Evolutionary conservation across 1,140 invertebrate species (phyloP).

Genomic region (Pseudachorutes palmiensis): DNA sequence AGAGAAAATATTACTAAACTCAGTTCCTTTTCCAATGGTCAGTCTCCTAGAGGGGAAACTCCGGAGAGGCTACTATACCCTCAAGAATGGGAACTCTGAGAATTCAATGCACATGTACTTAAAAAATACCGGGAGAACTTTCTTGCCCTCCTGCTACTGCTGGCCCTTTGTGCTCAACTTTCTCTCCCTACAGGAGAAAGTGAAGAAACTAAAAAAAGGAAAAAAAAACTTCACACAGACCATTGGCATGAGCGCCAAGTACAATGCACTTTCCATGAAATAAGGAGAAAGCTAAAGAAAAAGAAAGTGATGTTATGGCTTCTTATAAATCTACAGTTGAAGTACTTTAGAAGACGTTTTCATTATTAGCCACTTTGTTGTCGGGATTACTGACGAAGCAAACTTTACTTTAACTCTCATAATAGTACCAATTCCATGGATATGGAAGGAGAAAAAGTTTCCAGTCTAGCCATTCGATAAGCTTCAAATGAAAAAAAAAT

Average conservation of each 20-base stretch:
- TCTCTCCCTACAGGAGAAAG: not conserved
- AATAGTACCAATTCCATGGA: not conserved
- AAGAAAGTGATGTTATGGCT: not conserved
- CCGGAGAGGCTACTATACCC: not conserved
- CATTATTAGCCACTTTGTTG: conserved; percentile 24
- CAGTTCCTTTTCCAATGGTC: conserved; percentile 2
- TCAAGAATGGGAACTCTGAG: not conserved
- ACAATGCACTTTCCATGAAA: not conserved
- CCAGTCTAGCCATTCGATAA: too few species aligned
- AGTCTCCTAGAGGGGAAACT: not conserved
- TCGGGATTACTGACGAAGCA: not conserved
- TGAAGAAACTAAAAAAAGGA: not conserved
- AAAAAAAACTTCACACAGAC: not conserved
- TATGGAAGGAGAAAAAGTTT: not conserved
- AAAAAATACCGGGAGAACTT: not conserved
- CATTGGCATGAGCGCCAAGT: not conserved
- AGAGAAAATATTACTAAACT: conserved; percentile 9
- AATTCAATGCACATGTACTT: conserved; percentile 7
- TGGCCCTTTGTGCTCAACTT: too few species aligned
- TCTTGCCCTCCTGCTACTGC: too few species aligned
- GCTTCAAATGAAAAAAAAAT: too few species aligned
- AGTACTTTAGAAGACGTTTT: conserved; percentile 14
- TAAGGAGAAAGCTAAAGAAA: not conserved
- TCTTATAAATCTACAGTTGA: conserved; percentile 1
- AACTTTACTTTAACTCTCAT: not conserved